A percentile compares a stretch with the other conserved stretches of the same genome.
Evolutionary conservation across 2,888 invertebrate species (phyloP).

Genomic region (Tillus elongatus): DNA sequence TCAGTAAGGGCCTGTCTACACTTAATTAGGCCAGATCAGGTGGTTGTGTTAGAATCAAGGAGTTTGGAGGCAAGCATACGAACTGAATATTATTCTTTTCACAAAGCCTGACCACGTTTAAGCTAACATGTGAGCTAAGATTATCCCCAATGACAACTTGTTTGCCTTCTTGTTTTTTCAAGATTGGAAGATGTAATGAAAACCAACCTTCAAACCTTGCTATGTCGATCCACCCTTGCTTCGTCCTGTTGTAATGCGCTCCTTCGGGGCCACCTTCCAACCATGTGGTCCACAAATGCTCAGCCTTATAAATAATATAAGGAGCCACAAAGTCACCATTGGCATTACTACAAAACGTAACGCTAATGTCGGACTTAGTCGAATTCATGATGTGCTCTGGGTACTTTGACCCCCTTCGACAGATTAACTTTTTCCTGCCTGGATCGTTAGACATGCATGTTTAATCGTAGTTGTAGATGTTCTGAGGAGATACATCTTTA

Average conservation of each 20-base stretch:
- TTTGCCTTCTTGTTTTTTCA: slow-evolving; percentile 7
- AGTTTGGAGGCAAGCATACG: slow-evolving; percentile 22
- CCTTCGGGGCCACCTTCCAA: slow-evolving; percentile 12
- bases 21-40: slow-evolving; percentile 15
- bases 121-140: slow-evolving; percentile 6
- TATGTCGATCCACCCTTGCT: slow-evolving; percentile 26
- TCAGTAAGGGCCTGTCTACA: slow-evolving; percentile 2
- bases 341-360: slow-evolving; percentile 14
- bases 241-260: slow-evolving; percentile 30
- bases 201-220: slow-evolving; percentile 7
- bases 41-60: slow-evolving; percentile 24
- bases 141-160: slow-evolving; percentile 8
- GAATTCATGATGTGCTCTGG: slow-evolving; percentile 14
- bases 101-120: not conserved
- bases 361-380: slow-evolving; percentile 10
- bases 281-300: slow-evolving; percentile 9
- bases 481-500: slow-evolving; percentile 4
- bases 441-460: not conserved
- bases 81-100: slow-evolving; percentile 8
- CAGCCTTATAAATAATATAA: slow-evolving; percentile 8
- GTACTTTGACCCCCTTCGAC: slow-evolving; percentile 11
- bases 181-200: slow-evolving; percentile 1
- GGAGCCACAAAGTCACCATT: slow-evolving; percentile 5
- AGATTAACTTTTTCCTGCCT: slow-evolving; percentile 6
- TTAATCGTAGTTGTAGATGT: slow-evolving; percentile 8